phyloP scores from a whole-genome alignment of 2,113 vertebrate species.

The Miniopterus natalensis region DNA sequence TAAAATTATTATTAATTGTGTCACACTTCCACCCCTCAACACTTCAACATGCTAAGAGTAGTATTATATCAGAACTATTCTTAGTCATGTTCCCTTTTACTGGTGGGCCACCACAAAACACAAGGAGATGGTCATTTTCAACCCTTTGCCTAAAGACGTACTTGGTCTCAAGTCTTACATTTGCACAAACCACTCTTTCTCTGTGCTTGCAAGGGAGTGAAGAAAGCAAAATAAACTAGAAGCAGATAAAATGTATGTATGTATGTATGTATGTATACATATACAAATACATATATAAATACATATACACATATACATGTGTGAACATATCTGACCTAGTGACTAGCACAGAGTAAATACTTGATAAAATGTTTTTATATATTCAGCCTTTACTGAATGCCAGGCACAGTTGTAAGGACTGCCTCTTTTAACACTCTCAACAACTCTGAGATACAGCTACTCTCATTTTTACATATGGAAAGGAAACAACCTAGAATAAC shows the following conservation, averaged over 20 bases:
- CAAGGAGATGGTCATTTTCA: slow-evolving; percentile 13
- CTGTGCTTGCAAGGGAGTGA: neutral
- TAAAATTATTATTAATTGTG: neutral
- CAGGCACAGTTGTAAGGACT: neutral
- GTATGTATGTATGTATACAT: neutral
- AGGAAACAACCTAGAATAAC: neutral
- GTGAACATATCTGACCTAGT: neutral
- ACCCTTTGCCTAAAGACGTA: neutral
- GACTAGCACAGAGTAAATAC: neutral
- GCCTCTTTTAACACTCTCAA: neutral
- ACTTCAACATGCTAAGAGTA: slow-evolving; percentile 5
- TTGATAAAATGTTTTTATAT: slow-evolving; percentile 4
- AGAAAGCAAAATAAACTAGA: slow-evolving; percentile 1
- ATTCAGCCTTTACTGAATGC: neutral
- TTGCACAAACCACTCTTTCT: neutral
- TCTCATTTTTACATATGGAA: slow-evolving; percentile 9
- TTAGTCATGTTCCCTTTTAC: neutral
- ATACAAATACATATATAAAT: neutral
- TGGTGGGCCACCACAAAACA: slow-evolving; percentile 27
- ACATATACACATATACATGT: neutral
- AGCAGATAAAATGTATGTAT: neutral
- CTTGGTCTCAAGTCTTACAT: neutral
- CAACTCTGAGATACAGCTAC: neutral
- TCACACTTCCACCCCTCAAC: neutral
- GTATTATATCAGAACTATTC: neutral